Conservation (phyloP, 2,797 vertebrate genomes). For the Spinibarbus caldwelli region DNA sequence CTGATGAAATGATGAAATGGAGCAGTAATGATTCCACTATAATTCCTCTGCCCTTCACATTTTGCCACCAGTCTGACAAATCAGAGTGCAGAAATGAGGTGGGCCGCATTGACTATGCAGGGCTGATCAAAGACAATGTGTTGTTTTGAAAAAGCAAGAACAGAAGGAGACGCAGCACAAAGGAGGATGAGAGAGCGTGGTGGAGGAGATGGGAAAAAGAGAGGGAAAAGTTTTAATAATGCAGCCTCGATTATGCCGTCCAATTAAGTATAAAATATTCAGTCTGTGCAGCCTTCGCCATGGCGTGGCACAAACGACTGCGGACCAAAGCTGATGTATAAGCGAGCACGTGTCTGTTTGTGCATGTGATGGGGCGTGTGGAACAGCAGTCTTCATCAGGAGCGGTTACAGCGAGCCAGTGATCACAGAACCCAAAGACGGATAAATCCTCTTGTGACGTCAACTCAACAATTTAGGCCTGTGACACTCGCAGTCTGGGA, state of each 20-base stretch:
- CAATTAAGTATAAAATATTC: slow-evolving; percentile 66
- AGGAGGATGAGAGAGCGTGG: slow-evolving; percentile 47
- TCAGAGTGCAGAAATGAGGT: slow-evolving; percentile 25
- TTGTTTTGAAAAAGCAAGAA: slow-evolving; percentile 59
- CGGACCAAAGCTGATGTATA: neutral
- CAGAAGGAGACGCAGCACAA: slow-evolving; percentile 52
- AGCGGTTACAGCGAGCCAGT: slow-evolving; percentile 35
- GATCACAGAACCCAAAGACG: slow-evolving; percentile 23
- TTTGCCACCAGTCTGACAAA: slow-evolving; percentile 39
- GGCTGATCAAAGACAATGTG: slow-evolving; percentile 62
- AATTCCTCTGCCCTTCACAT: slow-evolving; percentile 42
- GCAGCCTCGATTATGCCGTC: slow-evolving; percentile 51
- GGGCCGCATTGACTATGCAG: slow-evolving; percentile 37
- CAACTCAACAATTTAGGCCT: slow-evolving; percentile 19
- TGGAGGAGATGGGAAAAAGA: slow-evolving; percentile 23
- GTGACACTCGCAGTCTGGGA: slow-evolving; percentile 47
- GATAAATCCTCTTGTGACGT: slow-evolving; percentile 30
- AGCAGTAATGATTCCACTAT: slow-evolving; percentile 48
- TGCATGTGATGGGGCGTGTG: neutral
- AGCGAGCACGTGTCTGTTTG: slow-evolving; percentile 1
- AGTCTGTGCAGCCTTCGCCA: slow-evolving; percentile 33
- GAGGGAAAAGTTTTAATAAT: slow-evolving; percentile 60
- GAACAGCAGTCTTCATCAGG: slow-evolving; percentile 41
- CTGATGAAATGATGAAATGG: slow-evolving; percentile 38
- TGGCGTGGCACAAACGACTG: neutral